Evolutionary conservation across 2,797 vertebrate species (phyloP), one percentile per base, ranked within the genome.

Genomic region (Lepus oiostolus): DNA sequence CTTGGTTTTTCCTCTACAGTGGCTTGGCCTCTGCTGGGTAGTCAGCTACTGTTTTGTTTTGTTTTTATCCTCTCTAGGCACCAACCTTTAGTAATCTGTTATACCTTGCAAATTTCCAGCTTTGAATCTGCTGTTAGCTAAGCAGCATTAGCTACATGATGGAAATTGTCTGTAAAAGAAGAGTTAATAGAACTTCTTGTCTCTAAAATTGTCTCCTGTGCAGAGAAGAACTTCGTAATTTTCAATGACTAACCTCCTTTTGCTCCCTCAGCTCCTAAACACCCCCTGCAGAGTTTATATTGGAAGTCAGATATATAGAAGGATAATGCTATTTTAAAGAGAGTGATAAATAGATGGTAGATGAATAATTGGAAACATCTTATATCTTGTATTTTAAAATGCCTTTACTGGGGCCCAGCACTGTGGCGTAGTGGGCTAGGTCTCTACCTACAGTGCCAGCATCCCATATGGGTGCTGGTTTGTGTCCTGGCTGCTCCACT

Each of bases 351-450:
- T 30, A 83, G 38, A 10, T 50, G 72, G 30, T 30, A 95, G 13
- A 90, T 74, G 58, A 85, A 30, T 88, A 75, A 88, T 24, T 8
- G 91, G 88, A 86, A 94, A 83, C 79, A 7, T 72, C 89, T 91
- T 75, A 67, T 96, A 95, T 90, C 97, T 97, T 84, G 5, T 83
- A 81, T 70, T 75, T 80, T 82, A 63, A 22, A 35, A 58, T 76
- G 5, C 24, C 22, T 74, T 58, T 83, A 67, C 65, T 74, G 42
- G 9, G 42, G 42, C 42, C 42, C 42, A 47, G 42, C 42, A 47
- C 42, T 47, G 42, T 47, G 42, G 42, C 42, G 42, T 47, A 47
- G 42, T 47, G 42, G 42, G 42, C 8, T 47, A 47, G 42, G 42
- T 47, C 42, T 47, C 42, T 47, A 47, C 42, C 8, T 47, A 8